Conservation (phyloP, 2,113 vertebrate species). For the Tragelaphus strepsiceros region DNA sequence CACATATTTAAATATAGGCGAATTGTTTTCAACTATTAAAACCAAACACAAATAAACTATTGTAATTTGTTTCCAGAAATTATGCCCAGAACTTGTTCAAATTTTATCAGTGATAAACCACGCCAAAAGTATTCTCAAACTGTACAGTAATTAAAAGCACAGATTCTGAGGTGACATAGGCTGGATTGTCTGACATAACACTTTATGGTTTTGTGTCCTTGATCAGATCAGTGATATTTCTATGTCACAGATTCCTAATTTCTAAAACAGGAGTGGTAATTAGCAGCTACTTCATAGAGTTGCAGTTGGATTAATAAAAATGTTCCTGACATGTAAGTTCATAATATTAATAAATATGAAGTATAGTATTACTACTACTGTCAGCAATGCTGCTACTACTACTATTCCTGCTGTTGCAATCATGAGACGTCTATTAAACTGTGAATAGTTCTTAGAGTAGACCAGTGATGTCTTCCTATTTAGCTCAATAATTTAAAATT, state of each 20-base stretch:
- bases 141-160: neutral
- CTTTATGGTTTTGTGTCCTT: neutral
- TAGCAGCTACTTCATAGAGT: neutral
- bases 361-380: neutral
- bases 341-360: neutral
- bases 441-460: neutral
- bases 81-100: neutral
- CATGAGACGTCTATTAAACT: neutral
- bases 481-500: neutral
- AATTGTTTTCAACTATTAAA: constrained; percentile 24
- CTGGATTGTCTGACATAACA: neutral
- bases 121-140: neutral
- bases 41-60: neutral
- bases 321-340: neutral
- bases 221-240: neutral
- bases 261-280: neutral
- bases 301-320: neutral
- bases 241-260: neutral
- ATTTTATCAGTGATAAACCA: neutral
- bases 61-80: neutral
- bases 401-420: neutral
- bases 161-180: neutral
- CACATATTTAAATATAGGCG: neutral
- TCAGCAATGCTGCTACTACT: neutral
- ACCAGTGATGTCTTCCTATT: neutral